Conservation (phyloP, 2,113 vertebrate species). For the Chiloscyllium plagiosum region DNA sequence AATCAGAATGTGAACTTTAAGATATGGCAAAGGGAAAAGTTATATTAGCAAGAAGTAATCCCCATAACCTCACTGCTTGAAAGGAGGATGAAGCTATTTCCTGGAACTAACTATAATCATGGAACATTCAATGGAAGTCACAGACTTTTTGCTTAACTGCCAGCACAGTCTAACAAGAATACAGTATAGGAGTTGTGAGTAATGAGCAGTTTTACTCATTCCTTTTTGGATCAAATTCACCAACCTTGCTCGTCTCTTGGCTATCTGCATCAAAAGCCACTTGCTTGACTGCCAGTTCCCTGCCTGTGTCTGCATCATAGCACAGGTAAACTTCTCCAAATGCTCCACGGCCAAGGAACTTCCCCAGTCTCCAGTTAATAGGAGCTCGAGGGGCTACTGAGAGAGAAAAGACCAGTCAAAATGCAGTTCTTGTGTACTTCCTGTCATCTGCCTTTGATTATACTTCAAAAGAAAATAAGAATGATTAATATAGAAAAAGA, state of each 20-base stretch:
- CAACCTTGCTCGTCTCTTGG: slow-evolving; percentile 83
- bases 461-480: neutral
- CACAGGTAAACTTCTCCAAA: slow-evolving; percentile 87
- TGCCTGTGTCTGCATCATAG: slow-evolving; percentile 79
- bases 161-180: neutral
- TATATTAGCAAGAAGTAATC: neutral
- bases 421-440: neutral
- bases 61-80: neutral
- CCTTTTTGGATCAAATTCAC: slow-evolving; percentile 21
- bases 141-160: neutral
- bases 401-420: neutral
- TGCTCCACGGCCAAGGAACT: slow-evolving; percentile 77
- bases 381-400: slow-evolving; percentile 70
- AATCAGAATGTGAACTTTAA: neutral
- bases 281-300: slow-evolving; percentile 82
- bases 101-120: neutral
- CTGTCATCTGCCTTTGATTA: neutral
- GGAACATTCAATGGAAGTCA: neutral
- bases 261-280: slow-evolving; percentile 81
- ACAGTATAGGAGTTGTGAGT: neutral
- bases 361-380: slow-evolving; percentile 83
- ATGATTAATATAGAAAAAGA: neutral
- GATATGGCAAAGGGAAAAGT: neutral
- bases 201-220: neutral
- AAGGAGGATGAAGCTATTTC: neutral